These are phyloP conservation scores for Seira ritae DNA, from an alignment of 2,888 invertebrate genomes.

Conservation along the genomic window DNA sequence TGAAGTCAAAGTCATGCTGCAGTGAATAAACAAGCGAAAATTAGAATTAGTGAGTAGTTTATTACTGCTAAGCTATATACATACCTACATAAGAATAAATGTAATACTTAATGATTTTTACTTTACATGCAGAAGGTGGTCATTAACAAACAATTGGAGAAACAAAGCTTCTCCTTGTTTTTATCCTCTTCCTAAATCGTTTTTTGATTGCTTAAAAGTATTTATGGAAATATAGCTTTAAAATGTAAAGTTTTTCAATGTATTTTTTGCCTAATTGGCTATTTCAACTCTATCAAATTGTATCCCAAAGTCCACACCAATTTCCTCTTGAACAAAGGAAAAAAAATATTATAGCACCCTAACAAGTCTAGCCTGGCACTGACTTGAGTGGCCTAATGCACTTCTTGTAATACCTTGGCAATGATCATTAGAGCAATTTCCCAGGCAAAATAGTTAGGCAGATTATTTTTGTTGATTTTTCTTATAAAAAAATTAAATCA, in stretches of 20 bases:
- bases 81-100: no score
- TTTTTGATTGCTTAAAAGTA: not conserved
- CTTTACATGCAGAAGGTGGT: not conserved
- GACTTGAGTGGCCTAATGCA: not conserved
- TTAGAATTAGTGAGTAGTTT: no score
- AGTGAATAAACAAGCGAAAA: not conserved
- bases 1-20: constrained; percentile 11
- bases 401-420: constrained; percentile 30
- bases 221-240: not conserved
- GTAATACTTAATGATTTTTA: not conserved
- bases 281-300: not conserved
- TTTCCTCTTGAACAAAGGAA: not conserved
- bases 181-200: not conserved
- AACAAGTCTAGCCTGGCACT: not conserved
- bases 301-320: not conserved
- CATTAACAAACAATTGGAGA: not conserved
- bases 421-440: constrained; percentile 17
- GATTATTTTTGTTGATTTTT: no score
- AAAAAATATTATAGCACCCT: no score
- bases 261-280: not conserved
- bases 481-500: not conserved
- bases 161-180: not conserved
- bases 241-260: not conserved
- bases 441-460: not conserved
- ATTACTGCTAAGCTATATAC: no score